Conservation (phyloP, 2,888 invertebrate species). For the Troides oblongomaculatus region DNA sequence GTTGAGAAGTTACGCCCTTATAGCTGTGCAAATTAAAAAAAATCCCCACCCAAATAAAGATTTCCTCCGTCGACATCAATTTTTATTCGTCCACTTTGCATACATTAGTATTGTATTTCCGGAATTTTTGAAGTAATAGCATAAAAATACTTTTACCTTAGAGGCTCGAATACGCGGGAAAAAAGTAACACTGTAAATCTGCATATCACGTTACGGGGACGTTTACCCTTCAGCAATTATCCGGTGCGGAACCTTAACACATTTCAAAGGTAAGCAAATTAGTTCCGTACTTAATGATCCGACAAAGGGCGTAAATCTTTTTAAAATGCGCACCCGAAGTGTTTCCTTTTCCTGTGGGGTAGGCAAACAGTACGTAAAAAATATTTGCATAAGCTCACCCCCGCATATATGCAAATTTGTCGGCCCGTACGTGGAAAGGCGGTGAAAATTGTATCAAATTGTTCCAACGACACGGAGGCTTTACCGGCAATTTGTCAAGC, state of each 20-base stretch:
- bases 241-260: conserved; percentile 73
- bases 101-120: conserved; percentile 24
- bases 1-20: conserved; percentile 65
- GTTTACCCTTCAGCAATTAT: conserved; percentile 69
- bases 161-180: conserved; percentile 38
- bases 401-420: conserved; percentile 73
- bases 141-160: conserved; percentile 11
- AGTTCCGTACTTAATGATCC: conserved; percentile 79
- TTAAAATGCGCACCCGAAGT: conserved; percentile 72
- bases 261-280: conserved; percentile 80
- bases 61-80: conserved; percentile 28
- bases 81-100: conserved; percentile 31
- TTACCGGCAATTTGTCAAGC: conserved; percentile 76
- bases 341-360: conserved; percentile 70
- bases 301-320: conserved; percentile 80
- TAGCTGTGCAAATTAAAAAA: conserved; percentile 58
- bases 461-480: conserved; percentile 70
- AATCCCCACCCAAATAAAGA: conserved; percentile 30
- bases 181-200: conserved; percentile 62
- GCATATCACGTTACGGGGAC: conserved; percentile 72
- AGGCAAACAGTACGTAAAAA: conserved; percentile 73
- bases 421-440: conserved; percentile 67
- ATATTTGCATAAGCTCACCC: conserved; percentile 75
- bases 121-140: conserved; percentile 12
- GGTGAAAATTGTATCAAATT: conserved; percentile 79